Evolutionary conservation across 2,888 invertebrate species (phyloP), one percentile per base, ranked within the genome.

Genomic region (Ormyrus labotus): DNA sequence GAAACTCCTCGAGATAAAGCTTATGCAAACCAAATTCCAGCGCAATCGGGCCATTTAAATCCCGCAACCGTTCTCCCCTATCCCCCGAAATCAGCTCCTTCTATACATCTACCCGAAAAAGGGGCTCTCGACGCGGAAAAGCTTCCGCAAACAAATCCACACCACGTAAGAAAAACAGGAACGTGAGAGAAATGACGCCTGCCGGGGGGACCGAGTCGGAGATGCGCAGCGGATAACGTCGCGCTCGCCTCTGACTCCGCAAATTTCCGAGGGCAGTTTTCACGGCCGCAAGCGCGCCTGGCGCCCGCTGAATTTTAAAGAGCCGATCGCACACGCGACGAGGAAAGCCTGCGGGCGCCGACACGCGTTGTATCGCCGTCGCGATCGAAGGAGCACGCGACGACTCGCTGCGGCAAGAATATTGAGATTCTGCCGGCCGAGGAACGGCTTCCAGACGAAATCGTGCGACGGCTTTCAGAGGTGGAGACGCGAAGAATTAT

Each of bases 161-260:
- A 5, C 1, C 19, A 19, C 34, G 19, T 6, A 48, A 13, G 47
- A 60, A 71, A 50, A 34, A 61, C 5, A 1, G 47, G 63, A 58
- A 73, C 78, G 78, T 73, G 78, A 78, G 50, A 13, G n/a, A 78
- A 68, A 61, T 63, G 60, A 53, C 63, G n/a, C 51, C 34, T 47
- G 9, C 47, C 9, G 19, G 19, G 19, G 19, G 19, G 19, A 19
- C 19, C 19, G 19, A 19, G 19, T 50, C n/a, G 34, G 19, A 63
- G 5, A 5, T 63, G 9, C 45, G 57, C 2, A 2, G n/a, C 57
- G n/a, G 65, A 48, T 8, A 10, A 45, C 60, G 60, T 13, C 70
- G 19, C 19, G 1, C 19, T 19, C 19, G 19, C 19, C 2, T 19
- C 19, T 19, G 19, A 10, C 50, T 19, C 47, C 19, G 70, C 61